Percentiles rank a stretch among this genome's conserved stretches.
phyloP scores from a whole-genome alignment of 2,888 invertebrate genomes.

The Metallyticus violacea region DNA sequence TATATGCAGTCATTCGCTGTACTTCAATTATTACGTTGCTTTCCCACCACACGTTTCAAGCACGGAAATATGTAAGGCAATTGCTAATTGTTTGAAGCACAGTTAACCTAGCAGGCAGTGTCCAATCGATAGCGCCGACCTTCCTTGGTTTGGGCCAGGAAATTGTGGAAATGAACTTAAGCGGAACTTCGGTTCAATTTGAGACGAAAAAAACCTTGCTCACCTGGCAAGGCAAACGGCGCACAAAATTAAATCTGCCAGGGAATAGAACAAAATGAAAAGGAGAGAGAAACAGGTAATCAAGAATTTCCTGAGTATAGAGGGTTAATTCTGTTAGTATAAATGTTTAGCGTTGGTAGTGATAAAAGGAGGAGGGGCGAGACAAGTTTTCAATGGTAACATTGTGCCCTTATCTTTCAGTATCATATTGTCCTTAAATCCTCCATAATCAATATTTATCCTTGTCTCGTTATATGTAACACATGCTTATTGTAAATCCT shows the following conservation, averaged over 20 bases:
- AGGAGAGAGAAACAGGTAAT: background rate
- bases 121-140: background rate
- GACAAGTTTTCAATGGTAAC: no score
- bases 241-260: background rate
- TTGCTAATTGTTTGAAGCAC: no score
- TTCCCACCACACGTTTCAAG: no score
- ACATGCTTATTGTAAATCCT: no score
- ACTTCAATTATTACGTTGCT: no score
- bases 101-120: background rate
- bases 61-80: no score
- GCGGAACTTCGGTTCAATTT: background rate
- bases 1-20: no score
- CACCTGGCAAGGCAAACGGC: background rate
- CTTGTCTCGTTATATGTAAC: no score
- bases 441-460: no score
- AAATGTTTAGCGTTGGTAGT: background rate
- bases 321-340: background rate
- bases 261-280: background rate
- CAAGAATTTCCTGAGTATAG: background rate
- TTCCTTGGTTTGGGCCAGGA: background rate
- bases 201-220: background rate
- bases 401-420: no score
- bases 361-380: no score
- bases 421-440: no score
- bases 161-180: background rate